phyloP scores from a whole-genome alignment of 2,113 vertebrate species.

The Labrus mixtus region DNA sequence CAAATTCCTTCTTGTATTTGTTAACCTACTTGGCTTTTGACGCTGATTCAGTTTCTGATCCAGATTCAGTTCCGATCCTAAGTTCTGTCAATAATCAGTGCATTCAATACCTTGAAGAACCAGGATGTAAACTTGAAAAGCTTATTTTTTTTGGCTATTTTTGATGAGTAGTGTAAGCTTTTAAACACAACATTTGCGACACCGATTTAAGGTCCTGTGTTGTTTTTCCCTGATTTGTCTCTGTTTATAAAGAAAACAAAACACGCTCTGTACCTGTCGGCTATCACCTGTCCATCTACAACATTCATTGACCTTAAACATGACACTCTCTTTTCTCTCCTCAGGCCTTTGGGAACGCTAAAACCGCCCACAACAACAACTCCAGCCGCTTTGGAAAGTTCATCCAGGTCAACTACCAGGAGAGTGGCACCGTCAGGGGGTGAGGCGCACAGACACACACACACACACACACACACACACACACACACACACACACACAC shows the following conservation, averaged over 20 bases:
- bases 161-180: background rate
- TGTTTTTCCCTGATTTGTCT: background rate
- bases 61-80: too few relatives aligned
- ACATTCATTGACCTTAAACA: background rate
- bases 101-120: too few relatives aligned
- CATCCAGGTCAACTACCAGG: constrained; percentile 98
- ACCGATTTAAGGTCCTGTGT: background rate
- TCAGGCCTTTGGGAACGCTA: constrained; percentile 97
- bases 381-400: constrained; percentile 98
- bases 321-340: constrained; percentile 35
- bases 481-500: background rate
- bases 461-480: constrained; percentile 10
- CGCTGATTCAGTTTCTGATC: too few relatives aligned
- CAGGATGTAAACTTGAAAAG: too few relatives aligned
- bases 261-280: background rate
- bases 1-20: too few relatives aligned
- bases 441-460: constrained; percentile 79
- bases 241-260: background rate
- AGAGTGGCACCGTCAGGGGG: constrained; percentile 95
- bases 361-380: constrained; percentile 98
- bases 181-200: background rate
- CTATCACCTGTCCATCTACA: background rate
- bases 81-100: too few relatives aligned
- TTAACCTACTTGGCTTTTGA: too few relatives aligned
- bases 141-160: background rate